Base-by-base conservation (phyloP, 2,888 invertebrate genomes). In the Dermolepida albohirtum region DNA sequence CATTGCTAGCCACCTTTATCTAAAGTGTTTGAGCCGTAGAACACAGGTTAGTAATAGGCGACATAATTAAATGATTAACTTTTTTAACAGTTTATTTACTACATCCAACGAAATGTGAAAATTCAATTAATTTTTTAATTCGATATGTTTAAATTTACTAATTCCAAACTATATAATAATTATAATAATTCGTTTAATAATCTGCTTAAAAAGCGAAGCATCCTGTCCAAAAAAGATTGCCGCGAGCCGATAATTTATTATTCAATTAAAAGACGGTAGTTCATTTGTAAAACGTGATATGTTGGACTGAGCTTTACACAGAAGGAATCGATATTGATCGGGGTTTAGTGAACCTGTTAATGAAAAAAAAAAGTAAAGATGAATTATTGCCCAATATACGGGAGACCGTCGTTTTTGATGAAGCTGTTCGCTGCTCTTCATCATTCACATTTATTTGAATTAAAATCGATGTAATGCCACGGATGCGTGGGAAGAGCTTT, bases 251-350 rank as follows among this genome's bases (percentile, higher is more conserved):
- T 64, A 52, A 64, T 64, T 64, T 64, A 64, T 64, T 52, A 64
- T 64, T 64, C 64, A 52, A 64, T 64, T 64, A 64, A 64, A 64
- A 64, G 51, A 51, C 64, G 64, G 52, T 64, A 52, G 64, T 64
- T 43, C 64, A 64, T 52, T 49, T 64, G 64, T 41, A 43, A 52
- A 52, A 51, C 44, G 64, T 27, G 52, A 64, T 43, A 64, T 41
- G 43, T 43, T 41, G 40, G 29, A 7, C 43, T n/a, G 64, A 22
- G 47, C 47, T 14, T 51, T 51, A 22, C 22, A 27, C 34, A n/a
- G 22, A 52, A 49, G 40, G 34, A 40, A 17, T 22, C 52, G 51
- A 29, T 51, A 64, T 64, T 51, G 52, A 64, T 64, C 55, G 12
- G 47, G 44, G 27, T 34, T 14, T 59, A 51, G 11, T 51, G 43